Evolutionary conservation across 1,140 invertebrate genomes (phyloP).

Genomic region (Drosophila kikkawai): DNA sequence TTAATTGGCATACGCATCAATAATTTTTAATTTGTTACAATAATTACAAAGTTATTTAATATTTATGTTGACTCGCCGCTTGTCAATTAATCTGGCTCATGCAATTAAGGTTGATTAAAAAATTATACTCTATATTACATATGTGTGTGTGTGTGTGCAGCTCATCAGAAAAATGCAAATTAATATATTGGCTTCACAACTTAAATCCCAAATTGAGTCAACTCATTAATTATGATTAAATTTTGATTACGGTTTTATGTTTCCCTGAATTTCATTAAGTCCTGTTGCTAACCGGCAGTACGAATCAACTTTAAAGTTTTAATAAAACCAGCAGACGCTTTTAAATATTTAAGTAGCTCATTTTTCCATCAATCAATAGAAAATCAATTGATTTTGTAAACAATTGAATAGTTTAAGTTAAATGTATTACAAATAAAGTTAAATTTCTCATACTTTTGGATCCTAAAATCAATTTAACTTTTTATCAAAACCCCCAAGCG

Average conservation of each 20-base stretch:
- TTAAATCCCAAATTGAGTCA: conserved; percentile 14
- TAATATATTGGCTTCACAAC: conserved; percentile 9
- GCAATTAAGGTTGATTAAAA: conserved; percentile 55
- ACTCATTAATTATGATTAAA: conserved; percentile 35
- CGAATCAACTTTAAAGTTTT: background rate
- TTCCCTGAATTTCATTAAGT: background rate
- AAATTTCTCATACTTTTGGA: background rate
- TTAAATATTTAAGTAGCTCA: background rate
- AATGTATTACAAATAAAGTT: background rate
- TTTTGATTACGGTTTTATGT: conserved; percentile 8
- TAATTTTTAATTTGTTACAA: conserved; percentile 64
- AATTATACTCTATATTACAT: conserved; percentile 28
- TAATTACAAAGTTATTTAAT: conserved; percentile 74
- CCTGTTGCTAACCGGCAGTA: background rate
- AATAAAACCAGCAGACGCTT: background rate
- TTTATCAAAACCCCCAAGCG: background rate
- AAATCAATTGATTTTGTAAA: background rate
- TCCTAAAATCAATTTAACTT: background rate
- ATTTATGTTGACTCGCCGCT: conserved; percentile 66
- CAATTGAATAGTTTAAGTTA: background rate
- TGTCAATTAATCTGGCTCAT: conserved; percentile 72
- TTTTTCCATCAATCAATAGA: background rate
- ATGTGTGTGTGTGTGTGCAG: background rate
- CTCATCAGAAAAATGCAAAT: conserved; percentile 12
- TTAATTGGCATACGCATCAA: conserved; percentile 76